Evolutionary conservation across 2,797 vertebrate genomes (phyloP).

Genomic region (Pantherophis vulpinus): DNA sequence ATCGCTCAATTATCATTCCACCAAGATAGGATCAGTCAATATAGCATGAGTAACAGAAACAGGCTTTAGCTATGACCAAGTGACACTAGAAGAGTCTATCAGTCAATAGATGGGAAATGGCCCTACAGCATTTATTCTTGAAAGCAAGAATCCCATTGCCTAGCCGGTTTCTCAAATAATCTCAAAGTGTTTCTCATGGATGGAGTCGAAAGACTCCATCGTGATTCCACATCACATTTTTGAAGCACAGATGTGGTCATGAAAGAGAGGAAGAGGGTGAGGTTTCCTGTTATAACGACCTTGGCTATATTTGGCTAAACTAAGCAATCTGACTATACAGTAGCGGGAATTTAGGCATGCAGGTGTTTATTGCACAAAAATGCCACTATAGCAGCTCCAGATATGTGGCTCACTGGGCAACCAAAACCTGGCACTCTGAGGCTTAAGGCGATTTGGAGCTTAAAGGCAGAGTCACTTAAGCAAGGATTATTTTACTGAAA

Average conservation of each 20-base stretch:
- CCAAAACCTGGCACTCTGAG: background rate
- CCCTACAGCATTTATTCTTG: background rate
- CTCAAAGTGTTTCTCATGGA: background rate
- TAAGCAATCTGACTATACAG: background rate
- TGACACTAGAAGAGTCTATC: background rate
- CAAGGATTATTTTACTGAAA: background rate
- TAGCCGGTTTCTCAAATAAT: background rate
- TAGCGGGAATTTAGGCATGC: background rate
- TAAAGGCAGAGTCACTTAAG: background rate
- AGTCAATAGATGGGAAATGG: background rate
- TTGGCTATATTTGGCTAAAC: background rate
- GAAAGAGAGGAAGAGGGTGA: background rate
- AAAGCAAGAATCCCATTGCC: background rate
- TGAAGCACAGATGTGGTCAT: background rate
- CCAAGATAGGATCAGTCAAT: background rate
- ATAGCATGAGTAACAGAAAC: background rate
- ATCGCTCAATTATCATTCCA: background rate
- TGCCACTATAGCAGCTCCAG: background rate
- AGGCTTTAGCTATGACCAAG: background rate
- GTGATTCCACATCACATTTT: background rate
- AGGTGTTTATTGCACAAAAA: background rate
- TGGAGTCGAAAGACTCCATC: background rate
- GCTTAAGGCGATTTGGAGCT: background rate
- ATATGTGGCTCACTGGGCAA: background rate
- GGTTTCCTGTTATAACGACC: background rate